Evolutionary conservation across 1,140 invertebrate genomes (phyloP).

Genomic region (Pseudoatta argentina): DNA sequence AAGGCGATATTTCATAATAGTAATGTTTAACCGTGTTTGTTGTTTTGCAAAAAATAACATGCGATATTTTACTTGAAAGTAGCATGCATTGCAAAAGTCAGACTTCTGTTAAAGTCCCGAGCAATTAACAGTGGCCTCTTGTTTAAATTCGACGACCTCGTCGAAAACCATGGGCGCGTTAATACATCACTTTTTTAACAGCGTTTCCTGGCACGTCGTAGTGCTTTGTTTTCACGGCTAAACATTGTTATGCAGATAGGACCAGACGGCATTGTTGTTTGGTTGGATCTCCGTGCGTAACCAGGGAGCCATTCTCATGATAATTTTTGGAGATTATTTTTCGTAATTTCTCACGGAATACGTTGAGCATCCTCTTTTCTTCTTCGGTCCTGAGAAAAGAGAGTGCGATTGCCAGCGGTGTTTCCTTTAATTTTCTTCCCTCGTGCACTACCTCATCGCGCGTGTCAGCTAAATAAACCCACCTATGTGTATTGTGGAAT

Average conservation of each 20-base stretch:
- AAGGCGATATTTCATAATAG: not conserved
- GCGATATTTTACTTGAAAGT: constrained; percentile 26
- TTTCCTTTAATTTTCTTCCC: constrained; percentile 51
- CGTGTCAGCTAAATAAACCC: constrained; percentile 1
- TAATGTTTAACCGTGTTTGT: not conserved
- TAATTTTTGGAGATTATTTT: constrained; percentile 81
- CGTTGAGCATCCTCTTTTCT: constrained; percentile 69
- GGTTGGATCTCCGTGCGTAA: constrained; percentile 61
- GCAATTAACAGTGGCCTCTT: constrained; percentile 54
- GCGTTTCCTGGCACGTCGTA: constrained; percentile 58
- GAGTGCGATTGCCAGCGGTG: not conserved
- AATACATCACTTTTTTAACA: constrained; percentile 68
- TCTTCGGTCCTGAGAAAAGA: not conserved
- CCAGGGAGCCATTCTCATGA: constrained; percentile 77
- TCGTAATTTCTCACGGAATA: constrained; percentile 77
- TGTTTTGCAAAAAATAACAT: not conserved
- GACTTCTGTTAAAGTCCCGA: constrained; percentile 3
- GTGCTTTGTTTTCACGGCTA: constrained; percentile 81
- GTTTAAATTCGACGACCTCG: constrained; percentile 69
- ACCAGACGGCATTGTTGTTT: constrained; percentile 81
- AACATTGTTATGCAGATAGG: constrained; percentile 84
- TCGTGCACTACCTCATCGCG: not conserved
- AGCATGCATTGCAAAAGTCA: not conserved
- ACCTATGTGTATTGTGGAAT: not conserved
- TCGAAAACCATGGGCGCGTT: constrained; percentile 69